Conservation (phyloP, 2,113 vertebrate genomes). For the Amphiprion ocellaris region DNA sequence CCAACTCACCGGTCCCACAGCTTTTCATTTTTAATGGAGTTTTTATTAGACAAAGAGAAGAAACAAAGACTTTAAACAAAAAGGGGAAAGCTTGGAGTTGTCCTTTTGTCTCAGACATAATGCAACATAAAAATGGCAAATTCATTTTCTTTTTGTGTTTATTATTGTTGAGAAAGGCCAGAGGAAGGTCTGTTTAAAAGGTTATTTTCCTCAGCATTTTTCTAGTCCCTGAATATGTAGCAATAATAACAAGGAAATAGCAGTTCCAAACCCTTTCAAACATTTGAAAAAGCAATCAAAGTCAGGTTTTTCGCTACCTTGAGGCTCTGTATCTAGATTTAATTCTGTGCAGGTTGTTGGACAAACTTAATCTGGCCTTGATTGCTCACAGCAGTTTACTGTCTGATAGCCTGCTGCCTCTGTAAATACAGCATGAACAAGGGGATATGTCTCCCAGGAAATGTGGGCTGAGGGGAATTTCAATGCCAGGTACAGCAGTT, state of each 20-base stretch:
- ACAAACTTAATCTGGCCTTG: conserved; percentile 48
- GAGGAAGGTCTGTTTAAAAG: conserved; percentile 15
- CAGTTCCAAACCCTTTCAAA: conserved; percentile 37
- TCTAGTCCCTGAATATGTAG: conserved; percentile 15
- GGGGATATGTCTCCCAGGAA: conserved; percentile 52
- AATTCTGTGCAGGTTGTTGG: conserved; percentile 44
- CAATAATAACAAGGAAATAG: conserved; percentile 26
- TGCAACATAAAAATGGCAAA: conserved; percentile 30
- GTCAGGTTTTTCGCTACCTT: conserved; percentile 2
- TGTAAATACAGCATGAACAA: conserved; percentile 65
- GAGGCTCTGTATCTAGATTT: conserved; percentile 32
- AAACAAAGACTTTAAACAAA: conserved; percentile 53
- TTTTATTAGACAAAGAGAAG: conserved; percentile 25
- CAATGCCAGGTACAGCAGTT: conserved; percentile 44
- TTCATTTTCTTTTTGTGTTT: conserved; percentile 17
- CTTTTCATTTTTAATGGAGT: conserved; percentile 52
- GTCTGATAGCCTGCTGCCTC: conserved; percentile 51
- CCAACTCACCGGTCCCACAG: not conserved
- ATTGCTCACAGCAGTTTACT: conserved; percentile 49
- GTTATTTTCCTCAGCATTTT: conserved; percentile 8
- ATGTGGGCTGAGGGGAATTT: conserved; percentile 56
- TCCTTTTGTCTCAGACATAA: conserved; percentile 40
- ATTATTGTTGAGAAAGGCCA: conserved; percentile 28
- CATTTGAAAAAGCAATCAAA: conserved; percentile 52
- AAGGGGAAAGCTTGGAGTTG: conserved; percentile 10